phyloP scores from a whole-genome alignment of 2,113 vertebrate genomes.

The Microtus montanus region DNA sequence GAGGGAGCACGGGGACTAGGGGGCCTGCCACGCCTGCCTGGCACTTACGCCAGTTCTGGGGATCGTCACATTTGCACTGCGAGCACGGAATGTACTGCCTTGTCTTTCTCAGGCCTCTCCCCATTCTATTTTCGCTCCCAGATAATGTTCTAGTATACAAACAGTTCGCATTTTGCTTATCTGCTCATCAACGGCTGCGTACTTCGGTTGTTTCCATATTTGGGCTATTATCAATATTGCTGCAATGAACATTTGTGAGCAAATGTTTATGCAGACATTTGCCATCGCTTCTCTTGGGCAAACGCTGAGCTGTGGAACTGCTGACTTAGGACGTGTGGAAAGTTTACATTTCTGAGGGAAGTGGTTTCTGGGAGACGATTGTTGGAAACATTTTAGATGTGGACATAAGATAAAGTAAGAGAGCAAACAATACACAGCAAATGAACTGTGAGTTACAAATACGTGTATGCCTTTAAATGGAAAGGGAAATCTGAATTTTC shows the following conservation, averaged over 20 bases:
- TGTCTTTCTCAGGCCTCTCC: neutral
- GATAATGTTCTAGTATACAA: neutral
- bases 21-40: neutral
- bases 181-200: neutral
- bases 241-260: neutral
- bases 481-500: slow-evolving; percentile 8
- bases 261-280: neutral
- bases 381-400: slow-evolving; percentile 14
- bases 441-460: neutral
- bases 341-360: slow-evolving; percentile 12
- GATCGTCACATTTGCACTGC: neutral
- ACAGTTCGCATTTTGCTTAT: neutral
- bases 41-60: neutral
- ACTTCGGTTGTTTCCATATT: neutral
- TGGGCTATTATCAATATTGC: neutral
- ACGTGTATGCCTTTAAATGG: neutral
- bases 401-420: neutral
- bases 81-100: neutral
- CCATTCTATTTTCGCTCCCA: neutral
- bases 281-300: neutral
- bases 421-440: neutral
- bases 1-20: neutral
- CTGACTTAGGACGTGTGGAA: neutral
- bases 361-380: neutral
- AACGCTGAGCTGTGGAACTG: neutral